Conservation (phyloP, 2,888 invertebrate species). For the Lepas anatifera region DNA sequence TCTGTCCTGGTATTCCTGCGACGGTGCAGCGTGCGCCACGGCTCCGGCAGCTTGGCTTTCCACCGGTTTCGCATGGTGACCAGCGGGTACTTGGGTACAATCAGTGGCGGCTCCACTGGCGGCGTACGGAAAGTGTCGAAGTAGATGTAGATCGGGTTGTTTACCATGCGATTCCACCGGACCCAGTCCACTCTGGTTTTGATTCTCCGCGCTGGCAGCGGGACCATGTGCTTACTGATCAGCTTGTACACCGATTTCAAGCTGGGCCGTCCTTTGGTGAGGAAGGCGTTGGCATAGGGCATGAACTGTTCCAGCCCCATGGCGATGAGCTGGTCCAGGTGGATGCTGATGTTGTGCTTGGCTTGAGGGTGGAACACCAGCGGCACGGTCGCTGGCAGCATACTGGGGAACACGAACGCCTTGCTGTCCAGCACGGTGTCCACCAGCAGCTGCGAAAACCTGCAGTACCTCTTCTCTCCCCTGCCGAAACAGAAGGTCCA, state of each 20-base stretch:
- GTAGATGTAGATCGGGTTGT: background rate
- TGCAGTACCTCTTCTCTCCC: too few relatives aligned
- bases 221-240: background rate
- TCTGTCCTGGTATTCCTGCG: too few relatives aligned
- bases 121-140: background rate
- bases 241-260: background rate
- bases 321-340: background rate
- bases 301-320: conserved; percentile 4
- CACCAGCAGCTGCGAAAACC: background rate
- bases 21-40: too few relatives aligned
- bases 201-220: too few relatives aligned
- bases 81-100: background rate
- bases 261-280: too few relatives aligned
- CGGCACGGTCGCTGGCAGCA: conserved; percentile 24
- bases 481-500: too few relatives aligned
- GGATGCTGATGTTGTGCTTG: too few relatives aligned
- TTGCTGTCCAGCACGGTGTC: conserved; percentile 22
- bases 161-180: background rate
- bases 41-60: too few relatives aligned
- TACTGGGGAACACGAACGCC: conserved; percentile 28
- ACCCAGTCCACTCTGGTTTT: background rate
- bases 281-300: background rate
- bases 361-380: too few relatives aligned
- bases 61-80: background rate
- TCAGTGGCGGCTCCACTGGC: background rate